Evolutionary conservation across 2,888 invertebrate species (phyloP).

Genomic region (Caprella mutica): DNA sequence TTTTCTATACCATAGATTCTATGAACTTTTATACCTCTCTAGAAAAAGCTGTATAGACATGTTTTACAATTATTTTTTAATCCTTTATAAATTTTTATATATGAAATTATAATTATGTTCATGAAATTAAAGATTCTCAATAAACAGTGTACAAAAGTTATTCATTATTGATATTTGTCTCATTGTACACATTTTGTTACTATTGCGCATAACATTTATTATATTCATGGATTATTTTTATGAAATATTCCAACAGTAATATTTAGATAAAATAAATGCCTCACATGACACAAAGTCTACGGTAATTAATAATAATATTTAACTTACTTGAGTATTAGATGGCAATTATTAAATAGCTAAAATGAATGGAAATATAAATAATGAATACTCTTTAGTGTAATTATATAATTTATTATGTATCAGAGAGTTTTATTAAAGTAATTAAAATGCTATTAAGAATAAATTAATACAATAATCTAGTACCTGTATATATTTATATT

Average conservation of each 20-base stretch:
- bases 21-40: too few relatives aligned
- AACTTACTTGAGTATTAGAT: not conserved
- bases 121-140: not conserved
- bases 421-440: not conserved
- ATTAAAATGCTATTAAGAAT: not conserved
- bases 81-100: not conserved
- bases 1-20: too few relatives aligned
- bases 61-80: not conserved
- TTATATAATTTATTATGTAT: not conserved
- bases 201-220: too few relatives aligned
- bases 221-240: not conserved
- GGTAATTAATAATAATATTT: not conserved
- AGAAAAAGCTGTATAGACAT: too few relatives aligned
- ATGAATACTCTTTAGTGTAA: not conserved
- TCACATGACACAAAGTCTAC: too few relatives aligned
- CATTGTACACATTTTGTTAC: not conserved
- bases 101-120: not conserved
- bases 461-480: not conserved
- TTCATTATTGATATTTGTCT: constrained; percentile 1
- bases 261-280: not conserved
- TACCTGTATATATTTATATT: not conserved
- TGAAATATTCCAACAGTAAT: not conserved
- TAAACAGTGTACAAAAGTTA: not conserved
- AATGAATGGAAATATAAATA: not conserved
- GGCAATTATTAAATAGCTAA: not conserved